These are phyloP conservation scores for Drosophila busckii DNA, from an alignment of 1,140 invertebrate species.

Conservation along the genomic window DNA sequence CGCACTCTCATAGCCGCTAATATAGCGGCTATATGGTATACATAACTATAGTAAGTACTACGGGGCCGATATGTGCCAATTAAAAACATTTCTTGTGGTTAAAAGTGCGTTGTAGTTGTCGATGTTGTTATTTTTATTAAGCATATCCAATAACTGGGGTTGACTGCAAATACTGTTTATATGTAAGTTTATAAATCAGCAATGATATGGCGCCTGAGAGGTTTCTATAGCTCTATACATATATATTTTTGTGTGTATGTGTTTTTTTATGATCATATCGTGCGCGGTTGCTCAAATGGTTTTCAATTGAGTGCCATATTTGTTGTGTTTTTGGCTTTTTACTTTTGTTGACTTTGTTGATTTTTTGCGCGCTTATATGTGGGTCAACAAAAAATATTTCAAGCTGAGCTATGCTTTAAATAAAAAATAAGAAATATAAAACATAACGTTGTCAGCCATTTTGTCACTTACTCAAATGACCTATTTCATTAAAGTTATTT, in stretches of 20 bases:
- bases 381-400: constrained; percentile 63
- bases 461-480: constrained; percentile 8
- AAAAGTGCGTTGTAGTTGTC: constrained; percentile 10
- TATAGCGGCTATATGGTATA: constrained; percentile 23
- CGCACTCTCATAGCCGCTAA: no score
- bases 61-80: constrained; percentile 41
- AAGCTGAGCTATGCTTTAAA: constrained; percentile 59
- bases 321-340: constrained; percentile 1
- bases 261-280: background rate
- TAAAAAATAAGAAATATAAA: constrained; percentile 14
- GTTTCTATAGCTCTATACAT: background rate
- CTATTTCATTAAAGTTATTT: constrained; percentile 16
- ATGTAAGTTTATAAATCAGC: no score
- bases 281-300: constrained; percentile 28
- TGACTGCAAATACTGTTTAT: no score
- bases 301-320: constrained; percentile 33
- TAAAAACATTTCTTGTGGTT: no score
- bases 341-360: constrained; percentile 13
- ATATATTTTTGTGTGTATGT: background rate
- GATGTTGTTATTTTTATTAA: constrained; percentile 15
- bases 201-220: no score
- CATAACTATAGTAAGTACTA: constrained; percentile 46
- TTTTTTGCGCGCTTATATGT: constrained; percentile 50
- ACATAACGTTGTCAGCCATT: constrained; percentile 33
- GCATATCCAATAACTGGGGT: no score